Base-by-base conservation (phyloP, 92 coral and sea anemone species). In the Palythoa caribaeorum region DNA sequence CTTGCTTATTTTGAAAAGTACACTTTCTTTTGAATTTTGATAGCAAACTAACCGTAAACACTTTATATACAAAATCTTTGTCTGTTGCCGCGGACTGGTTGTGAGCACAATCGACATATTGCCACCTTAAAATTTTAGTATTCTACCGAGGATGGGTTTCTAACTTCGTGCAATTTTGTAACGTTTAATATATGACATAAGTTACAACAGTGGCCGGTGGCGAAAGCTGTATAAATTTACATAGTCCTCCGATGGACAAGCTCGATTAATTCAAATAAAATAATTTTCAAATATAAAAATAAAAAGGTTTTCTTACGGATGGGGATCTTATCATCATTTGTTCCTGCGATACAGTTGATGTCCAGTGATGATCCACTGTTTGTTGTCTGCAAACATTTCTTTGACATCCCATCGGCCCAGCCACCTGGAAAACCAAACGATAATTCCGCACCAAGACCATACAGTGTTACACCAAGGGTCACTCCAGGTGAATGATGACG, bases 341-440 rank as follows among this genome's bases (percentile, higher is more conserved):
- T 44, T 35, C 48, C 83, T 11, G 71, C 47, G 5, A 12, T 60
- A 35, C 83, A 78, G 51, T 57, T 78, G 37, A 60, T 12, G 28
- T 57, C 71, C 70, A 38, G 8, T 15, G 12, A 19, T 47, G 69
- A 9, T 39, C 35, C 83, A 15, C 70, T 54, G 35, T 38, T 38
- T 36, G 21, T 54, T 9, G 21, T 54, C 70, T 54, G 11, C 4
- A 17, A 50, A 53, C 83, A 78, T 60, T 48, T 78, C 28, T 13
- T 78, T 17, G 83, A 54, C 69, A 78, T 54, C 51, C 47, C 83
- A 10, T 51, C 53, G 9, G 5, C 2, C 83, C 83, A 78, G 14
- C 83, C 68, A 15, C 83, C 83, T 6, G 83, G 69, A 60, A 78
- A 78, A 38, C 70, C 83, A 38, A 78, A 78, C n/a, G 83, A 78